phyloP scores from a whole-genome alignment of 2,888 invertebrate genomes.

The Congeria kusceri region DNA sequence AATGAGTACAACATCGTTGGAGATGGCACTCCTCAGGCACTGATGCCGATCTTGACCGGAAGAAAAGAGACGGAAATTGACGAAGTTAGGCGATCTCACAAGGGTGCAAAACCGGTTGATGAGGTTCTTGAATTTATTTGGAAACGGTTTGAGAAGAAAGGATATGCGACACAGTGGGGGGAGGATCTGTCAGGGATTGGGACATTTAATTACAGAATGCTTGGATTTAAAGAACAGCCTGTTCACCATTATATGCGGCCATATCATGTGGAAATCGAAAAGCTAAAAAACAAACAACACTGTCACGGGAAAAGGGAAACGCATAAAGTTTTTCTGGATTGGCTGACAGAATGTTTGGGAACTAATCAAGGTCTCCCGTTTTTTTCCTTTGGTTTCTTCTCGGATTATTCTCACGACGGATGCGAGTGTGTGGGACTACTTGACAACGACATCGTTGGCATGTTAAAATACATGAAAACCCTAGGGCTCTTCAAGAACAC shows the following conservation, averaged over 20 bases:
- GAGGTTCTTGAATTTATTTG: constrained; percentile 91
- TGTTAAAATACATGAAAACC: constrained; percentile 87
- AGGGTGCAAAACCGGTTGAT: constrained; percentile 89
- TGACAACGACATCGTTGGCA: constrained; percentile 89
- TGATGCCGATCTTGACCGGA: constrained; percentile 95
- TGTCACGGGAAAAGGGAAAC: constrained; percentile 91
- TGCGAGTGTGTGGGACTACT: constrained; percentile 92
- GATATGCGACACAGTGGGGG: constrained; percentile 90
- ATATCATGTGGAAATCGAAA: constrained; percentile 89
- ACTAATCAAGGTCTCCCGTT: constrained; percentile 90
- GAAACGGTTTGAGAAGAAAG: constrained; percentile 89
- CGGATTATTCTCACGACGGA: constrained; percentile 94
- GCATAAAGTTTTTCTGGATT: constrained; percentile 87
- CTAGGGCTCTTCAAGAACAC: constrained; percentile 91
- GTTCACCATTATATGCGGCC: constrained; percentile 96
- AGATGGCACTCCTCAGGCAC: constrained; percentile 87
- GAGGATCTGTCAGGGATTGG: constrained; percentile 94
- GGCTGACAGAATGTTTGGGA: constrained; percentile 87
- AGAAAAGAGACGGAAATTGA: constrained; percentile 93
- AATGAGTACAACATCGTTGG: constrained; percentile 87
- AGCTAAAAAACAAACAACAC: constrained; percentile 72
- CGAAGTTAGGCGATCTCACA: constrained; percentile 91
- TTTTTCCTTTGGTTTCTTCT: constrained; percentile 95
- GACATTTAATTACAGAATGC: constrained; percentile 95
- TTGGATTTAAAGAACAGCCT: constrained; percentile 93